A percentile compares a stretch with the other conserved stretches of the same genome.
Conservation (phyloP, 2,888 invertebrate species). For the Nemapogon koenigi region DNA sequence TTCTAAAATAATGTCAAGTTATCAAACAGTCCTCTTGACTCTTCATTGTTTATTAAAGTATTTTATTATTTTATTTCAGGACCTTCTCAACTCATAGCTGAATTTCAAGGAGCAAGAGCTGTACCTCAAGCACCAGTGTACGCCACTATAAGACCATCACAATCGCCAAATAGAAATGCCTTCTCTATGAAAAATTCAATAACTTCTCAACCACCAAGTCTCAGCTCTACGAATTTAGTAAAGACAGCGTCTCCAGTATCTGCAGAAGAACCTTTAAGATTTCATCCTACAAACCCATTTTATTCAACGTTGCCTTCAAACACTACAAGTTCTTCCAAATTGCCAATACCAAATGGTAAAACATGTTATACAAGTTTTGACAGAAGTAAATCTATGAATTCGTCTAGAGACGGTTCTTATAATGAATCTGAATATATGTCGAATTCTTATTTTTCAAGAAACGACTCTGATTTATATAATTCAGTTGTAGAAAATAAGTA, state of each 20-base stretch:
- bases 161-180: conserved; percentile 30
- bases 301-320: conserved; percentile 52
- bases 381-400: conserved; percentile 32
- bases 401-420: conserved; percentile 35
- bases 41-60: neutral
- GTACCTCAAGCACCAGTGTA: conserved; percentile 53
- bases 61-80: conserved; percentile 34
- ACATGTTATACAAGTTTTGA: conserved; percentile 37
- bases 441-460: conserved; percentile 14
- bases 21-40: too few relatives aligned
- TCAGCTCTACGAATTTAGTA: conserved; percentile 39
- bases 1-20: neutral
- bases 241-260: conserved; percentile 19
- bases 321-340: conserved; percentile 44
- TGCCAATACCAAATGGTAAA: conserved; percentile 48
- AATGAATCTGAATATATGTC: too few relatives aligned
- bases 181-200: conserved; percentile 33
- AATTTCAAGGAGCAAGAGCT: conserved; percentile 33
- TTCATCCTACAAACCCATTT: conserved; percentile 58
- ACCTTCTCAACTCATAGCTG: conserved; percentile 48
- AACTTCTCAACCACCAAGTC: conserved; percentile 35
- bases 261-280: conserved; percentile 36
- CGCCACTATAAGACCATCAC: conserved; percentile 45
- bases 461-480: neutral
- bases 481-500: neutral